Percentiles rank a stretch among this genome's conserved stretches.
phyloP scores from a whole-genome alignment of 2,113 vertebrate genomes.

The Varanus salvator region DNA sequence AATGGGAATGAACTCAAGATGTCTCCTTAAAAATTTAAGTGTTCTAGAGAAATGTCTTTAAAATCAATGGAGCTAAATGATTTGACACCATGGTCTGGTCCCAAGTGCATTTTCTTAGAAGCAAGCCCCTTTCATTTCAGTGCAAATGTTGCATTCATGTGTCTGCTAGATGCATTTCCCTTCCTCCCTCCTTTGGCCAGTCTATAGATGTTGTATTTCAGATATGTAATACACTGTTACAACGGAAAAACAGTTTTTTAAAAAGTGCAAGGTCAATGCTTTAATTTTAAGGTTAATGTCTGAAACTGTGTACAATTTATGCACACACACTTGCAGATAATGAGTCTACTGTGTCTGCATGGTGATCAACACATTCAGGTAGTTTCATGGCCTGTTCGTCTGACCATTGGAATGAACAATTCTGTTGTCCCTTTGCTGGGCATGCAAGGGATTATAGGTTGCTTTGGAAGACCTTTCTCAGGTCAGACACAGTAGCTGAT shows the following conservation, averaged over 20 bases:
- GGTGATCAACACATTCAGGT: background rate
- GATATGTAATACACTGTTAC: background rate
- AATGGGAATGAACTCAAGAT: constrained; percentile 6
- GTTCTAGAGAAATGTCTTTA: background rate
- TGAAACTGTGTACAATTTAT: background rate
- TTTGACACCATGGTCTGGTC: background rate
- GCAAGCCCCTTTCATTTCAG: background rate
- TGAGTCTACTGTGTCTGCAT: background rate
- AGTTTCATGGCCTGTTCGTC: background rate
- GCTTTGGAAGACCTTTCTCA: too few species aligned
- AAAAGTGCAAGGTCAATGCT: background rate
- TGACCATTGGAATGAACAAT: background rate
- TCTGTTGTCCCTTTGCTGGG: too few species aligned
- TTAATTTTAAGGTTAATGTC: background rate
- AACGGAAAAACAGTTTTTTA: background rate
- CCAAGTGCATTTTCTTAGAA: background rate
- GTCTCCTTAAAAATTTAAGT: background rate
- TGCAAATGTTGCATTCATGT: background rate
- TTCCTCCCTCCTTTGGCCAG: background rate
- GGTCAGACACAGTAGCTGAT: too few species aligned
- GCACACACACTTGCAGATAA: background rate
- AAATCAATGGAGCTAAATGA: constrained; percentile 1
- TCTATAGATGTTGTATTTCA: background rate
- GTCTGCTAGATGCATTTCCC: background rate
- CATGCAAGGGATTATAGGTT: too few species aligned